A percentile compares a stretch with the other conserved stretches of the same genome.
Evolutionary conservation across 2,797 vertebrate genomes (phyloP).

Genomic region (Carcharodon carcharias): DNA sequence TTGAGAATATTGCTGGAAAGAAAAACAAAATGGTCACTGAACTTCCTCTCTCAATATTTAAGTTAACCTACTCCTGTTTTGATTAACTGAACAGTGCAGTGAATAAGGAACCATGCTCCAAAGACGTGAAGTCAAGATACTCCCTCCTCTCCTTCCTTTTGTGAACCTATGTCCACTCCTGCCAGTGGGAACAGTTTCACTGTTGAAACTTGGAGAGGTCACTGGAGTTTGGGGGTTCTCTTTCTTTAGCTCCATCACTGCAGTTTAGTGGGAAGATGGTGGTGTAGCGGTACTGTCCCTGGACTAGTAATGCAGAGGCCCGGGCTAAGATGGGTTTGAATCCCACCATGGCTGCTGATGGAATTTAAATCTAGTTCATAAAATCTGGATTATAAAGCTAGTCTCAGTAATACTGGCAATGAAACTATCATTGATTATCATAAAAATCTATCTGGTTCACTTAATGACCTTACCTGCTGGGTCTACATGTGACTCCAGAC

Average conservation of each 20-base stretch:
- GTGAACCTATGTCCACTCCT: neutral
- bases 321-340: too few relatives aligned
- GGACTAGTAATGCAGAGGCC: too few relatives aligned
- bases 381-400: too few relatives aligned
- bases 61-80: neutral
- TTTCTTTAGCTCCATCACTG: neutral
- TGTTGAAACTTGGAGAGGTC: neutral
- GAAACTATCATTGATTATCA: too few relatives aligned
- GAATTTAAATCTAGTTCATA: too few relatives aligned
- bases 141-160: neutral
- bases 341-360: too few relatives aligned
- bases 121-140: neutral
- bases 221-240: neutral
- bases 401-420: too few relatives aligned
- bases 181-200: neutral
- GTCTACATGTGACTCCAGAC: too few relatives aligned
- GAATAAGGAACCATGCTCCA: neutral
- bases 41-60: neutral
- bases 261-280: too few relatives aligned
- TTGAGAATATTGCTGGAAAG: slow-evolving; percentile 64
- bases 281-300: too few relatives aligned
- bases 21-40: neutral
- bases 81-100: neutral
- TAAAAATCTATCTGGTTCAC: too few relatives aligned
- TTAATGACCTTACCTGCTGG: too few relatives aligned